Percentiles rank a stretch among this genome's conserved stretches.
Evolutionary conservation across 2,797 vertebrate genomes (phyloP).

Genomic region (Pseudochirops corinnae): DNA sequence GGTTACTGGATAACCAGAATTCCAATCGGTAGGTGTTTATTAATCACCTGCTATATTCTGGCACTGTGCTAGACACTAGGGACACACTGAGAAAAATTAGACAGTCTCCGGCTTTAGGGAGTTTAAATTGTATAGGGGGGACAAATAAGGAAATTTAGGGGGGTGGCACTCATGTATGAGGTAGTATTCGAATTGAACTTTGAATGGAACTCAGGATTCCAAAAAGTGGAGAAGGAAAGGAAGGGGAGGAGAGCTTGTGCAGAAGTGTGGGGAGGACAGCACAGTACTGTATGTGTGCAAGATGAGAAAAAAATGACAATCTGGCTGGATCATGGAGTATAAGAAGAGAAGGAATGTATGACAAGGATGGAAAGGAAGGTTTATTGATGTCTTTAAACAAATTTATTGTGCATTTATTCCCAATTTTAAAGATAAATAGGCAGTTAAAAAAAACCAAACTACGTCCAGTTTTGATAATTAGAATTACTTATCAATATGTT

Average conservation of each 20-base stretch:
- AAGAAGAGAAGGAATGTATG: neutral
- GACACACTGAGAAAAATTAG: neutral
- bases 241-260: neutral
- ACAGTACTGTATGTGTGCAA: neutral
- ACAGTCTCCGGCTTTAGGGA: neutral
- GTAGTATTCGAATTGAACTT: neutral
- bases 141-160: neutral
- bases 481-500: conserved; percentile 37
- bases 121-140: neutral
- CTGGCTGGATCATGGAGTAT: neutral
- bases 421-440: conserved; percentile 46
- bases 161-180: neutral
- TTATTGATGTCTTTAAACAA: neutral
- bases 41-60: neutral
- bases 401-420: neutral
- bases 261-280: neutral
- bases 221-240: neutral
- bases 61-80: neutral
- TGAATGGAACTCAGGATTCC: neutral
- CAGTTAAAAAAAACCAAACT: too few relatives aligned
- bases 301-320: neutral
- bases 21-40: neutral
- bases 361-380: neutral
- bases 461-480: conserved; percentile 34
- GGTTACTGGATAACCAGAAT: conserved; percentile 11